Conservation (phyloP, 2,888 invertebrate species). For the Stenichneumon culpator region DNA sequence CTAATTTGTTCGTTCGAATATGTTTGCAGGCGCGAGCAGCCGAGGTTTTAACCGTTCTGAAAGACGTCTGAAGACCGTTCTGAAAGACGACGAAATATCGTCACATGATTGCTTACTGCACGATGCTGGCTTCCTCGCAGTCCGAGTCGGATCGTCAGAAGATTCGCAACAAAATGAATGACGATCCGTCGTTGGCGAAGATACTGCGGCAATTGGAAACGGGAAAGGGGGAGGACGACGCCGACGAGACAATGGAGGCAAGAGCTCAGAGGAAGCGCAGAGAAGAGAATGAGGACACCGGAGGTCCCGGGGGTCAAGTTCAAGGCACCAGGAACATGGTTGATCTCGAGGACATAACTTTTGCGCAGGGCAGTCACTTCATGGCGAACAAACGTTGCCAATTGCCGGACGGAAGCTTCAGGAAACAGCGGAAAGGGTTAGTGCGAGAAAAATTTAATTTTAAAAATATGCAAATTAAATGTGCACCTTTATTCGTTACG, state of each 20-base stretch:
- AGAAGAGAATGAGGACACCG: conserved; percentile 86
- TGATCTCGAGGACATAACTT: conserved; percentile 97
- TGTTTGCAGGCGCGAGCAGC: conserved; percentile 89
- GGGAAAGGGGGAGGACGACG: conserved; percentile 93
- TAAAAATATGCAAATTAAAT: conserved; percentile 18
- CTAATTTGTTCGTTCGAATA: background rate
- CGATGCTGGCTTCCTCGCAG: conserved; percentile 97
- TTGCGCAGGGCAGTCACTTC: conserved; percentile 98
- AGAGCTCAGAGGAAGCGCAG: conserved; percentile 84
- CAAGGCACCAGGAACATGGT: conserved; percentile 91
- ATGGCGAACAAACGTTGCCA: conserved; percentile 99
- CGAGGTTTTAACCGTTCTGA: conserved; percentile 94
- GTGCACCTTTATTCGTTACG: background rate
- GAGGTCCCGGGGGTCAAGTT: conserved; percentile 88
- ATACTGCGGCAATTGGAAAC: conserved; percentile 96
- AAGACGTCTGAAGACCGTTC: conserved; percentile 96
- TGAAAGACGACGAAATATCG: conserved; percentile 96
- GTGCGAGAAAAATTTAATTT: conserved; percentile 46
- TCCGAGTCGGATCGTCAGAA: conserved; percentile 95
- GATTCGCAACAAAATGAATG: conserved; percentile 96
- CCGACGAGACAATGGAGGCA: conserved; percentile 85
- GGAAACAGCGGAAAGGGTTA: conserved; percentile 96
- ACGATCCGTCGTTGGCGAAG: conserved; percentile 92
- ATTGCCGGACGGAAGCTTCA: conserved; percentile 98
- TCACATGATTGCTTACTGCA: conserved; percentile 97